Evolutionary conservation across 2,888 invertebrate species (phyloP).

Genomic region (Chelonus formosanus): DNA sequence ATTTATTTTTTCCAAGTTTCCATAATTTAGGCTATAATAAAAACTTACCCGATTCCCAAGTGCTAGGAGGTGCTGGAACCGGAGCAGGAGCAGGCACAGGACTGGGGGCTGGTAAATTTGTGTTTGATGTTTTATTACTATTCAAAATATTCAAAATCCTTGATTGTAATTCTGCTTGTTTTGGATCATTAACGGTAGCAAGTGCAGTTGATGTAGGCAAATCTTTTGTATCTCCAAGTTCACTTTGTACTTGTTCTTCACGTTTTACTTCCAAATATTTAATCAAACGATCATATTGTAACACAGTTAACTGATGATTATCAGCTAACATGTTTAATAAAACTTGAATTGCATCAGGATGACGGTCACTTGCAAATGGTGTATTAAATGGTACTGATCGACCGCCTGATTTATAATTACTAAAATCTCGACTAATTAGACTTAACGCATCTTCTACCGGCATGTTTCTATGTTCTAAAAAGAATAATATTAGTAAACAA

Average conservation of each 20-base stretch:
- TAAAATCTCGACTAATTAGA: slow-evolving; percentile 78
- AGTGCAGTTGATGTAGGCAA: slow-evolving; percentile 48
- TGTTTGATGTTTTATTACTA: slow-evolving; percentile 64
- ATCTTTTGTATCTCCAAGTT: slow-evolving; percentile 75
- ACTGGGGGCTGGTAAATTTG: slow-evolving; percentile 55
- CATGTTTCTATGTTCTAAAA: slow-evolving; percentile 93
- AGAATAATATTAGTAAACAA: slow-evolving; percentile 25
- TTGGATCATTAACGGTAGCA: slow-evolving; percentile 65
- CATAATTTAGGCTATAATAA: background rate
- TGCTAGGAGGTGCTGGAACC: slow-evolving; percentile 47
- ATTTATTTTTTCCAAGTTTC: too few species aligned
- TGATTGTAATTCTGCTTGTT: slow-evolving; percentile 78
- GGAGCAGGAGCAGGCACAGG: slow-evolving; percentile 60
- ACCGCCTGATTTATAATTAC: slow-evolving; percentile 69
- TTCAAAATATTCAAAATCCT: slow-evolving; percentile 82
- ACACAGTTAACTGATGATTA: slow-evolving; percentile 78
- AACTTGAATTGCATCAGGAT: slow-evolving; percentile 62
- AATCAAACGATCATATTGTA: slow-evolving; percentile 82
- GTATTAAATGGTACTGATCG: slow-evolving; percentile 69
- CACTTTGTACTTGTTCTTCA: slow-evolving; percentile 78
- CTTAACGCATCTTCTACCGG: slow-evolving; percentile 89
- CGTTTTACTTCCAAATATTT: slow-evolving; percentile 77
- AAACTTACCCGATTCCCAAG: slow-evolving; percentile 58
- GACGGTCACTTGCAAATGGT: slow-evolving; percentile 65
- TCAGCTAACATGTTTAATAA: slow-evolving; percentile 81